These are phyloP conservation scores for Drosophila elegans DNA, from an alignment of 1,140 invertebrate species.

Conservation along the genomic window DNA sequence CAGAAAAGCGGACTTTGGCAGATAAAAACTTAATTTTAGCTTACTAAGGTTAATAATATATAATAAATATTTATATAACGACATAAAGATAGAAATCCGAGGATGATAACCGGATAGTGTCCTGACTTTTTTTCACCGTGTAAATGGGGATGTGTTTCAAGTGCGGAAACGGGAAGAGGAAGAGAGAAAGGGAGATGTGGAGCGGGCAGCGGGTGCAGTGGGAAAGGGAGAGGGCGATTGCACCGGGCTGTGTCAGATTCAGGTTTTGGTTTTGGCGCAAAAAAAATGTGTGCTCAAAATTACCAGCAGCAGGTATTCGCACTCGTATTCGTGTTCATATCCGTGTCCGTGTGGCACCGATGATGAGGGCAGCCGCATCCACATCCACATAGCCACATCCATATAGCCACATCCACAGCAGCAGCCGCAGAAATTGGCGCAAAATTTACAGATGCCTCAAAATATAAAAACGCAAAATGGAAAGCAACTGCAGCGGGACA, in stretches of 20 bases:
- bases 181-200: slow-evolving; percentile 16
- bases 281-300: slow-evolving; percentile 75
- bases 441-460: slow-evolving; percentile 78
- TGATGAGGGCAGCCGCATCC: slow-evolving; percentile 28
- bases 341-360: slow-evolving; percentile 20
- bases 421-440: slow-evolving; percentile 76
- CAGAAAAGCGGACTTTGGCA: too few relatives aligned
- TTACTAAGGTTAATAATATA: too few relatives aligned
- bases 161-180: slow-evolving; percentile 54
- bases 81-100: too few relatives aligned
- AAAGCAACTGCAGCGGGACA: slow-evolving; percentile 8
- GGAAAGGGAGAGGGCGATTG: slow-evolving; percentile 9
- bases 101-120: too few relatives aligned
- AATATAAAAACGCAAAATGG: slow-evolving; percentile 25
- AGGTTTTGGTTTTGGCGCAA: slow-evolving; percentile 81
- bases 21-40: too few relatives aligned
- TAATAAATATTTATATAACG: too few relatives aligned
- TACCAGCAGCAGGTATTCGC: slow-evolving; percentile 68
- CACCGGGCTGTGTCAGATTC: slow-evolving; percentile 65
- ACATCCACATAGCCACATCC: slow-evolving; percentile 19
- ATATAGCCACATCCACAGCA: slow-evolving; percentile 33
- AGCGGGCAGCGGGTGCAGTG: neutral
- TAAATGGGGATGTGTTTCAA: slow-evolving; percentile 49
- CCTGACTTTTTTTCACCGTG: neutral
- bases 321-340: slow-evolving; percentile 18